A percentile compares a stretch with the other conserved stretches of the same genome.
These are phyloP conservation scores for Cheilosia grossa DNA, from an alignment of 2,888 invertebrate species.

Conservation along the genomic window DNA sequence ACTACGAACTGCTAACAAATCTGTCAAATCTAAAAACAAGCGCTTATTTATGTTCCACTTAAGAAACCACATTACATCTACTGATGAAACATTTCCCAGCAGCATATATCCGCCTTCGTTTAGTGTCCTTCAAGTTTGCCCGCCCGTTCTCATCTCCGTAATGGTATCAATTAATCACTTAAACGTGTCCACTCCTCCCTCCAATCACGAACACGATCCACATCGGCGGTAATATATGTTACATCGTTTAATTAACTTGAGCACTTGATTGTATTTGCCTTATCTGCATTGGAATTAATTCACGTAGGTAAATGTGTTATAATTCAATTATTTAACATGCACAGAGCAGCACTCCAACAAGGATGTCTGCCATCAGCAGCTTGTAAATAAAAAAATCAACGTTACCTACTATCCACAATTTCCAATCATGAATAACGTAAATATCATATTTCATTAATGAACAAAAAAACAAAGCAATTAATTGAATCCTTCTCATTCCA, in stretches of 20 bases:
- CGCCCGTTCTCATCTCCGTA: constrained; percentile 9
- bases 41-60: neutral
- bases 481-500: neutral
- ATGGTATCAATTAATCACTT: constrained; percentile 46
- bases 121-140: constrained; percentile 1
- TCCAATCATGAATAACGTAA: constrained; percentile 49
- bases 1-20: too few relatives aligned
- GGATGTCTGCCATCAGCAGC: neutral
- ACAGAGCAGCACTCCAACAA: neutral
- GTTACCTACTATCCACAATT: constrained; percentile 9
- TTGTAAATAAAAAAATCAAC: constrained; percentile 35
- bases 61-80: neutral
- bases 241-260: constrained; percentile 59
- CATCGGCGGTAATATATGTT: constrained; percentile 14
- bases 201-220: constrained; percentile 4
- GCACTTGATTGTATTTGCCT: constrained; percentile 32
- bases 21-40: too few relatives aligned
- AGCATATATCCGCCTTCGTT: neutral
- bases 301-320: constrained; percentile 26
- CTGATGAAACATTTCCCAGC: neutral
- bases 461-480: constrained; percentile 45
- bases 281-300: constrained; percentile 11
- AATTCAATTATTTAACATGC: constrained; percentile 27
- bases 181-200: constrained; percentile 6
- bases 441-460: constrained; percentile 9